These are phyloP conservation scores for Caenorhabditis virilis DNA, from an alignment of 2,888 invertebrate genomes.

Conservation along the genomic window DNA sequence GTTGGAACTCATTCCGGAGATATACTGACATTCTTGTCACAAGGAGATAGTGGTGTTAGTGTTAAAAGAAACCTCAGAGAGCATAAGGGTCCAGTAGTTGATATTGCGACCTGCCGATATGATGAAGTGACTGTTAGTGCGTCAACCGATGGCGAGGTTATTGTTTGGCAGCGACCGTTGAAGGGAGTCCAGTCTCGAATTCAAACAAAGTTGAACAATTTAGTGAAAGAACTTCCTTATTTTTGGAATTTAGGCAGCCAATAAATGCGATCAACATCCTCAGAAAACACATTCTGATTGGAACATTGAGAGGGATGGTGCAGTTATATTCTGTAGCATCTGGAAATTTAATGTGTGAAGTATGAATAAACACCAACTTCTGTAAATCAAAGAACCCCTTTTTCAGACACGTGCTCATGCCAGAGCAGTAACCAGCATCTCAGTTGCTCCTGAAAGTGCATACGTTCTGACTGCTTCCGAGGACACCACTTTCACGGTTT, in stretches of 20 bases:
- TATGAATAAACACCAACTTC: background rate
- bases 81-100: slow-evolving; percentile 56
- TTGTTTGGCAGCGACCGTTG: slow-evolving; percentile 61
- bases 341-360: slow-evolving; percentile 57
- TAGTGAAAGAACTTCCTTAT: background rate
- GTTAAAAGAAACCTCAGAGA: slow-evolving; percentile 35
- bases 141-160: slow-evolving; percentile 52
- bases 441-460: slow-evolving; percentile 68
- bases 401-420: slow-evolving; percentile 50
- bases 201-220: slow-evolving; percentile 43
- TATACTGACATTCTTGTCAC: slow-evolving; percentile 56
- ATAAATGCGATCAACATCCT: slow-evolving; percentile 60
- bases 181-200: slow-evolving; percentile 54
- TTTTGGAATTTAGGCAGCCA: slow-evolving; percentile 37
- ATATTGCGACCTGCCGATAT: slow-evolving; percentile 64
- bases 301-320: slow-evolving; percentile 52
- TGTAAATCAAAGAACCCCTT: background rate
- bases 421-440: slow-evolving; percentile 56
- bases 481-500: slow-evolving; percentile 59
- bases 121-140: slow-evolving; percentile 62
- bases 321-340: slow-evolving; percentile 37
- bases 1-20: slow-evolving; percentile 59
- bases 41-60: slow-evolving; percentile 49
- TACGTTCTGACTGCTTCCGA: slow-evolving; percentile 61
- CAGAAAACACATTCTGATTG: slow-evolving; percentile 61